A percentile compares a stretch with the other conserved stretches of the same genome.
Conservation (phyloP, 2,113 vertebrate species). For the Pseudorhombus dupliciocellatus region DNA sequence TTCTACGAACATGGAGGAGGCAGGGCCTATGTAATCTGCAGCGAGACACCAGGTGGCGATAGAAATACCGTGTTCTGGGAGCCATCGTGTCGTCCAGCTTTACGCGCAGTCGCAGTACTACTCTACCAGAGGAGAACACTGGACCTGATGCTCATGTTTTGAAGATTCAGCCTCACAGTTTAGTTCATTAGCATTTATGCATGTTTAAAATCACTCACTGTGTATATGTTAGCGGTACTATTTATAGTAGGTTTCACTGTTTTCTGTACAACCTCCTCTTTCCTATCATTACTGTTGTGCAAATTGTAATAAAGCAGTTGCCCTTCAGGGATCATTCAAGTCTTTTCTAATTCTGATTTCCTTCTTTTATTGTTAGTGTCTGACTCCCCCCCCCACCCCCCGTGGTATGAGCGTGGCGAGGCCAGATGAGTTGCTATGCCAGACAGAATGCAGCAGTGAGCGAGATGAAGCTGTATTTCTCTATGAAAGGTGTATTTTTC, state of each 20-base stretch:
- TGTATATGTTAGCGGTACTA: not conserved
- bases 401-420: conserved; percentile 44
- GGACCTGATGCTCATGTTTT: not conserved
- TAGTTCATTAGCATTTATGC: not conserved
- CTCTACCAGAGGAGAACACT: not conserved
- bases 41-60: not conserved
- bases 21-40: no score
- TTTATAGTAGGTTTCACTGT: not conserved
- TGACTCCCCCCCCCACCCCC: not conserved
- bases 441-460: conserved; percentile 67
- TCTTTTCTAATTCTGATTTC: not conserved
- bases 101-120: not conserved
- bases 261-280: not conserved
- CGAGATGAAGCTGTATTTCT: conserved; percentile 73
- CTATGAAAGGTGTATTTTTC: conserved; percentile 68
- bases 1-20: not conserved
- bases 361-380: not conserved
- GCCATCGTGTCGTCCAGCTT: not conserved
- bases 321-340: not conserved
- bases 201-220: not conserved
- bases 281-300: not conserved
- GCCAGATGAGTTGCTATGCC: conserved; percentile 70
- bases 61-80: not conserved
- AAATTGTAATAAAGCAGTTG: not conserved
- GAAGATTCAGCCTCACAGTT: not conserved